Evolutionary conservation across 2,113 vertebrate species (phyloP).

Genomic region (Buteo buteo): DNA sequence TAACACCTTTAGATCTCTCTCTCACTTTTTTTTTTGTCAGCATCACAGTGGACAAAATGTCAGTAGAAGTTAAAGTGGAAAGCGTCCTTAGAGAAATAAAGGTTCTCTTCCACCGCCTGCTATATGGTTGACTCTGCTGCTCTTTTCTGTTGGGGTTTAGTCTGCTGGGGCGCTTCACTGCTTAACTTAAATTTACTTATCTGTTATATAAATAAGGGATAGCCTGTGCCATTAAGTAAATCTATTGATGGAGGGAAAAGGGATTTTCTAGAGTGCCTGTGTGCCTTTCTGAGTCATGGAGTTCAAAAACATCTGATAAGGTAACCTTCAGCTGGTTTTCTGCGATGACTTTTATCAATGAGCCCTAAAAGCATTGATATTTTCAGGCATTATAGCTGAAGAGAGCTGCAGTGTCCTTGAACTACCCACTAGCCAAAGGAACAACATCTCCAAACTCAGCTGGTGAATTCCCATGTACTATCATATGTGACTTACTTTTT

Average conservation of each 20-base stretch:
- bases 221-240: constrained; percentile 6
- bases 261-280: not conserved
- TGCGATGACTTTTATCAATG: constrained; percentile 24
- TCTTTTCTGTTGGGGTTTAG: constrained; percentile 31
- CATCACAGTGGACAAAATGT: constrained; percentile 49
- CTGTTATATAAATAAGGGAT: constrained; percentile 32
- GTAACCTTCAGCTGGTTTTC: constrained; percentile 34
- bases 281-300: constrained; percentile 18
- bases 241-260: not conserved
- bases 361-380: constrained; percentile 36
- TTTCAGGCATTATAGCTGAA: constrained; percentile 21
- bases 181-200: constrained; percentile 45
- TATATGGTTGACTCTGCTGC: not conserved
- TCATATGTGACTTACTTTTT: not conserved
- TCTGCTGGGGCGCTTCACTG: not conserved
- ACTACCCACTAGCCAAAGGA: not conserved
- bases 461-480: not conserved
- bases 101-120: not conserved
- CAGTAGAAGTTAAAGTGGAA: constrained; percentile 43
- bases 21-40: not conserved
- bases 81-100: constrained; percentile 24
- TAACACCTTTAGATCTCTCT: constrained; percentile 37
- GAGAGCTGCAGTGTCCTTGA: constrained; percentile 16
- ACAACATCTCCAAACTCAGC: not conserved
- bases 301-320: constrained; percentile 10